Conservation (phyloP, 1,140 invertebrate genomes). For the Vanessa atalanta region DNA sequence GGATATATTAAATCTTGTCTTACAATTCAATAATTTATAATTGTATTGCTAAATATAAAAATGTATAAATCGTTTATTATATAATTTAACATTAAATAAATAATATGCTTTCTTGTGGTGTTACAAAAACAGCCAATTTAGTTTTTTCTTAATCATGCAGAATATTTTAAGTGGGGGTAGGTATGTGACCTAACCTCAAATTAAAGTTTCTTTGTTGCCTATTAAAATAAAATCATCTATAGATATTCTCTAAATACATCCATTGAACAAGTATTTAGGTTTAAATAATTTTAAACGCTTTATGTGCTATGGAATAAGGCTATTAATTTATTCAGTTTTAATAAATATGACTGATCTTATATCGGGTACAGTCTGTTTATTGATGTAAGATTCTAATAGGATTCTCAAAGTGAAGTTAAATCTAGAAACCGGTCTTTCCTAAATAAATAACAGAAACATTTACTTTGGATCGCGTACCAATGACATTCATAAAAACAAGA, state of each 20-base stretch:
- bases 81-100: too few relatives aligned
- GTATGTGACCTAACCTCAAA: constrained; percentile 12
- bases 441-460: constrained; percentile 39
- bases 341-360: background rate
- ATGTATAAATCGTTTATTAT: too few relatives aligned
- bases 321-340: background rate
- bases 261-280: too few relatives aligned
- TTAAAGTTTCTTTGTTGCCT: background rate
- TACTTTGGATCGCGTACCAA: constrained; percentile 31
- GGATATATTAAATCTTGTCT: too few relatives aligned
- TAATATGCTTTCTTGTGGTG: too few relatives aligned
- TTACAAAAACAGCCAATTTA: background rate
- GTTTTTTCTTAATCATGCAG: background rate
- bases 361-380: background rate
- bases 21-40: too few relatives aligned
- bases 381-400: constrained; percentile 24
- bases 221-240: background rate
- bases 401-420: constrained; percentile 31
- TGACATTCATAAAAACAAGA: constrained; percentile 37
- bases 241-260: background rate
- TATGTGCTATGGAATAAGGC: background rate
- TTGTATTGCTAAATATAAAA: too few relatives aligned
- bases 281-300: background rate
- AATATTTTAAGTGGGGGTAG: constrained; percentile 10
- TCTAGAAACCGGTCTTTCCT: constrained; percentile 37